Conservation (phyloP, 2,797 vertebrate genomes). For the Crotalus adamanteus region DNA sequence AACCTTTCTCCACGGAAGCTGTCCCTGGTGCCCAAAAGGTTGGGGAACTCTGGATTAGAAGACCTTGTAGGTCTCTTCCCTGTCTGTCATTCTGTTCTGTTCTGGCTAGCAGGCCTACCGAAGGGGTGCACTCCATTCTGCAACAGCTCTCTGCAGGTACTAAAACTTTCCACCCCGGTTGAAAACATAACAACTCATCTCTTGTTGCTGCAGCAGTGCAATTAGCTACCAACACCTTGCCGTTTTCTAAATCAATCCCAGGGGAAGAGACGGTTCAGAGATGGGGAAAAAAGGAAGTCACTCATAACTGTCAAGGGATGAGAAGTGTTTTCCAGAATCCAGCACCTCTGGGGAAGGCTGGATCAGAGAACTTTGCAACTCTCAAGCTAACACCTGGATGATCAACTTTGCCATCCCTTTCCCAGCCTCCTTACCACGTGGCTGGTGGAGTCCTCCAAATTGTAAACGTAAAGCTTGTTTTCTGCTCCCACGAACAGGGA, state of each 20-base stretch:
- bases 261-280: background rate
- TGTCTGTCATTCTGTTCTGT: background rate
- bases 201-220: background rate
- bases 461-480: constrained; percentile 63
- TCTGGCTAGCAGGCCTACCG: background rate
- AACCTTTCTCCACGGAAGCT: too few species aligned
- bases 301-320: too few species aligned
- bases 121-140: background rate
- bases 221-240: background rate
- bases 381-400: background rate
- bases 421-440: constrained; percentile 43
- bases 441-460: constrained; percentile 51
- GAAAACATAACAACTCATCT: background rate
- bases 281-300: background rate
- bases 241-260: background rate
- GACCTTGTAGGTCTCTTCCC: background rate
- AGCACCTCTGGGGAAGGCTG: background rate
- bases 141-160: background rate
- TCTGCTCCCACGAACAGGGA: constrained; percentile 66
- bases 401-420: background rate
- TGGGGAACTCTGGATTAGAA: background rate
- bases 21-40: too few species aligned
- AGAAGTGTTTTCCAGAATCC: background rate
- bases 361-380: background rate
- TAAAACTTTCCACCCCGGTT: background rate